Conservation (phyloP, 2,888 invertebrate species). For the Hypena proboscidalis region DNA sequence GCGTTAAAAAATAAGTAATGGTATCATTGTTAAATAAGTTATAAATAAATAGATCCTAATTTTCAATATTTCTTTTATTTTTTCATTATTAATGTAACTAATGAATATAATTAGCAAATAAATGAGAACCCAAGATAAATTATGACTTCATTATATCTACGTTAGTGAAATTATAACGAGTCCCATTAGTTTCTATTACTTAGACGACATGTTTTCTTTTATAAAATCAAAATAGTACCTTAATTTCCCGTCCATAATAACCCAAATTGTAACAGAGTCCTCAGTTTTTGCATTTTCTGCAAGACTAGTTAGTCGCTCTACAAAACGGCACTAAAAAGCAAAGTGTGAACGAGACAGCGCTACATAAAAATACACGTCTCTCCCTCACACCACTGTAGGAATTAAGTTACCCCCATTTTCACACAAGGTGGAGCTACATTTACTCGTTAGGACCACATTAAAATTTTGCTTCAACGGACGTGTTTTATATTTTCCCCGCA, state of each 20-base stretch:
- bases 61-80: too few relatives aligned
- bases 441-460: constrained; percentile 42
- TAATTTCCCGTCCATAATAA: not conserved
- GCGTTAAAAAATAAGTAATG: too few relatives aligned
- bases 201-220: too few relatives aligned
- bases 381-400: constrained; percentile 11
- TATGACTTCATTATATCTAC: too few relatives aligned
- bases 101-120: too few relatives aligned
- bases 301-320: constrained; percentile 30
- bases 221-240: not conserved
- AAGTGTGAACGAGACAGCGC: constrained; percentile 13
- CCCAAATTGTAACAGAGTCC: constrained; percentile 27
- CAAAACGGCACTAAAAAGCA: constrained; percentile 27
- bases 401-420: constrained; percentile 12
- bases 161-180: too few relatives aligned
- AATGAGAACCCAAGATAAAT: too few relatives aligned
- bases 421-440: constrained; percentile 25
- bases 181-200: too few relatives aligned
- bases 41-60: too few relatives aligned
- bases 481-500: constrained; percentile 34
- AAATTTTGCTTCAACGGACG: constrained; percentile 22
- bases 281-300: constrained; percentile 25
- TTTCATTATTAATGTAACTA: too few relatives aligned
- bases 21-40: too few relatives aligned
- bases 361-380: constrained; percentile 14